Evolutionary conservation across 2,113 vertebrate genomes (phyloP), one percentile per base, ranked within the genome.

Genomic region (Petroica traversi): DNA sequence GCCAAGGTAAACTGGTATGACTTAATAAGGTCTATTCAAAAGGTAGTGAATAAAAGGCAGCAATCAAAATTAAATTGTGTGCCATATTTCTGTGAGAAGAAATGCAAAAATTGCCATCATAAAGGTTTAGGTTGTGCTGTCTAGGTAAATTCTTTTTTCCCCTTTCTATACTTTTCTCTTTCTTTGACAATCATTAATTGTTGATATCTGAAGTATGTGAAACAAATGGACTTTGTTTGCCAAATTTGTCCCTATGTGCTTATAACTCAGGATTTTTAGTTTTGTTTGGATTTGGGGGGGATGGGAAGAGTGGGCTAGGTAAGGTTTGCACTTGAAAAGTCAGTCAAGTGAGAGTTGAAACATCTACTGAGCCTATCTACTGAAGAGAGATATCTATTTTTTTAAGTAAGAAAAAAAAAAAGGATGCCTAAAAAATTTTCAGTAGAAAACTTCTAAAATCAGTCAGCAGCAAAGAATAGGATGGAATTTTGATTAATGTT

Each of bases 1-100:
- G 58, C 68, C 75, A 93, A 75, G 40, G 87, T 63, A 88, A 95
- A 88, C 85, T 52, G 61, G 36, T 61, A 54, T 85, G 38, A 75
- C 84, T 89, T 93, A 89, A 68, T 85, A 81, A 86, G 61, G 81
- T 78, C 69, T 88, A 84, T 68, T 28, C 18, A 90, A 93, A 87
- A 89, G 64, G 68, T 13, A 95, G 48, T 22, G 58, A 93, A 86
- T 68, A 64, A 72, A 73, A 89, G 45, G 34, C 28, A n/a, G 46
- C 12, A 79, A 80, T 74, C 22, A 80, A 87, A 93, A 94, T 73
- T 54, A 83, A 85, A 52, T 63, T 77, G 40, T 55, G 48, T 46
- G 14, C 5, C 34, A 14, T 41, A 64, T 80, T 68, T 74, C 57
- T 43, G 4, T 6, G 36, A 46, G 34, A 79, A 86, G 49, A 71